Evolutionary conservation across 1,140 invertebrate species (phyloP), one percentile per base, ranked within the genome.

Genomic region (Drosophila malerkotliana): DNA sequence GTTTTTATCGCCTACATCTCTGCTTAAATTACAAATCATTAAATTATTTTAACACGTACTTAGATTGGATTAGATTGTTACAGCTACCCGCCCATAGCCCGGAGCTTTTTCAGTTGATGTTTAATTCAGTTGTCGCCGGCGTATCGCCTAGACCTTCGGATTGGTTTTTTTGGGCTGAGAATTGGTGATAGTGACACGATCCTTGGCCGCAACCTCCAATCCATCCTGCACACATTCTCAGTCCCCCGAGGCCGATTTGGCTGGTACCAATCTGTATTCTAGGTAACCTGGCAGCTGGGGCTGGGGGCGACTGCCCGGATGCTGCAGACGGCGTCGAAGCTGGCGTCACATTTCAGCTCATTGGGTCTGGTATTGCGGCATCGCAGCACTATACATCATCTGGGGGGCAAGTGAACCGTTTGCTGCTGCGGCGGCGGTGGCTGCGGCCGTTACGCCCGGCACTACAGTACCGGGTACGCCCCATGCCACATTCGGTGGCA

Each of bases 341-440:
- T 79, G 83, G 83, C 84, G 84, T 84, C 84, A 88, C 73, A 69
- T 85, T 77, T 79, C 85, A 72, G 80, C 84, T 94, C 94, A 95
- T 94, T 95, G 95, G 81, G 95, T 94, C 88, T 95, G 96, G 91
- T 96, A 96, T 92, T 96, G 96, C 85, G 95, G 95, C 94, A 96
- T 95, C 78, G 95, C 93, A 77, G 95, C 94, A 87, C 94, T 93
- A 91, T 96, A 95, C 95, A 96, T 95, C 69, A 95, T 94, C 37
- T 94, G 94, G 79, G 94, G 94, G 91, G 93, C 79, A 92, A 92
- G 63, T 88, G 93, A 91, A 91, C 93, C 75, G 85, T 92, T 92
- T n/a, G 93, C 92, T 61, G 93, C 92, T 53, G 92, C 92, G 52
- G 92, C 92, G 69, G 93, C 93, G 51, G 92, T 92, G 18, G 92